phyloP scores from a whole-genome alignment of 2,113 vertebrate genomes.

The Ailurus styani region DNA sequence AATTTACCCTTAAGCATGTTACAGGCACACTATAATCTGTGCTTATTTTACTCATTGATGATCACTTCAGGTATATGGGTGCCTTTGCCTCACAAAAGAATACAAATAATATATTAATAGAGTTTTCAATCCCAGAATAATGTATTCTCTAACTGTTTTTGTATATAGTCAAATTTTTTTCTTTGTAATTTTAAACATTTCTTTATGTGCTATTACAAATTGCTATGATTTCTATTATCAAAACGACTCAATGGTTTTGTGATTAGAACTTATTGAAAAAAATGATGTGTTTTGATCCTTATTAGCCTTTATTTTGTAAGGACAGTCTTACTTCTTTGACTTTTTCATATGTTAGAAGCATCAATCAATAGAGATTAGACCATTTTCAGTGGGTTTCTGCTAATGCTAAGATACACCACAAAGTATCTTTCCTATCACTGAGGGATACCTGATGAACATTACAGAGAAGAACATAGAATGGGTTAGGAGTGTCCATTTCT shows the following conservation, averaged over 20 bases:
- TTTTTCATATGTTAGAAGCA: background rate
- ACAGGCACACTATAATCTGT: background rate
- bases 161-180: background rate
- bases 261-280: background rate
- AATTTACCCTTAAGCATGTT: background rate
- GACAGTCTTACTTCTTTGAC: background rate
- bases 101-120: background rate
- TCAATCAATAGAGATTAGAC: background rate
- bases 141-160: background rate
- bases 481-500: background rate
- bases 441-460: background rate
- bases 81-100: background rate
- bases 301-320: background rate
- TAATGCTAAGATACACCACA: background rate
- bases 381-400: background rate
- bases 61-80: background rate
- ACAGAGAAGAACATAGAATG: background rate
- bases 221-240: background rate
- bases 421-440: background rate
- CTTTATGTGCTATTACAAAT: background rate
- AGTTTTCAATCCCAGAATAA: background rate
- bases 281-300: background rate
- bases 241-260: background rate
- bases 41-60: background rate
- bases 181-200: background rate